Base-by-base conservation (phyloP, 2,113 vertebrate species). In the Platycercus adscitus region DNA sequence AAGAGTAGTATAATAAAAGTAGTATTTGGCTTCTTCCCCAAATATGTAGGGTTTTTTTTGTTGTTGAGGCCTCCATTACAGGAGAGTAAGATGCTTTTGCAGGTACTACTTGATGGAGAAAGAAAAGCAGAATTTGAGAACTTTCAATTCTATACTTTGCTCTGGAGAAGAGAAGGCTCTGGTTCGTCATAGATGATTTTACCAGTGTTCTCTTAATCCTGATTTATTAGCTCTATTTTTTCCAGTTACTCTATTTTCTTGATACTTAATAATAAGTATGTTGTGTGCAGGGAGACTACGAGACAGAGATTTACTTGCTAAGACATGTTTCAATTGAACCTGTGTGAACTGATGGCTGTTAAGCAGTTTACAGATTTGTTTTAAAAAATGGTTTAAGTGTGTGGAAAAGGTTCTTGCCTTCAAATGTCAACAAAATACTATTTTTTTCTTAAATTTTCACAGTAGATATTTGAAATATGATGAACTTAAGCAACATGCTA, bases 121-220 rank as follows among this genome's bases (percentile, higher is more conserved):
- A 16, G 19, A 76, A 21, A 33, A 84, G 23, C 26, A 50, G 43
- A 87, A 33, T 46, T 77, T 75, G 50, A 70, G 31, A 63, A 21
- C 25, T 68, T 85, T 46, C 0, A 0, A 9, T 64, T 82, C 39
- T 60, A 0, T 39, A 6, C 24, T 58, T 88, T 53, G 37, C 24
- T 91, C 26, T 89, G 52, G 28, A 58, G 46, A 91, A 81, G 44
- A 71, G n/a, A 75, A 49, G 33, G 15, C 17, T 88, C 11, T 2
- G 11, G 6, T 60, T 88, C 83, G 29, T 60, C 44, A 49, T 11
- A 33, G 43, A 6, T 68, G 7, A 31, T 89, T 81, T 81, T 70
- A 58, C 10, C 14, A 25, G 7, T 82, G 91, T 76, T 76, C 11
- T 79, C 9, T 76, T 79, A 64, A 76, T 46, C 17, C n/a, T 70